Base-by-base conservation (phyloP, 2,797 vertebrate species). In the Acipenser ruthenus region DNA sequence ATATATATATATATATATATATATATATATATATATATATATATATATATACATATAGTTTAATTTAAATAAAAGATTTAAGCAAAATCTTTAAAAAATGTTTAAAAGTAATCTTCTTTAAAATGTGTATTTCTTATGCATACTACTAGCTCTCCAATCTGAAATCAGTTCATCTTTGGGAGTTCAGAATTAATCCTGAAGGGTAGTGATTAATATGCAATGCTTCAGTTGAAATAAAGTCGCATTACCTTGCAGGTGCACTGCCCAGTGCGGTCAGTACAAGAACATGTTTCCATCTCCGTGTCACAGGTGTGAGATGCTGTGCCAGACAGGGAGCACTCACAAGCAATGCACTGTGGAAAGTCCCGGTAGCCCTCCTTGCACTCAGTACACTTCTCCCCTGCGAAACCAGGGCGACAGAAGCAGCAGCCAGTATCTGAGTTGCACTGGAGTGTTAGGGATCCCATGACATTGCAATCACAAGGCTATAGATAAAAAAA, bases 171-270 rank as follows among this genome's bases (percentile, higher is more conserved):
- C 1, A 23, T 37, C 23, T 37, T 37, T 4, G 2, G 23, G 23
- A 4, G 23, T 37, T 37, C 23, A 37, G 2, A 37, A 37, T 37
- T 3, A 37, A 37, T 37, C 23, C 23, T 37, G 23, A 37, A 37
- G 23, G 23, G 23, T 37, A 3, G 23, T 37, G 23, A 37, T 37
- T 37, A 37, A 37, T 37, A 3, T 37, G 23, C 23, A 37, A 37
- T 0, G 23, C 23, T 37, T 37, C 23, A 37, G 23, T 4, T 37
- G 23, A 37, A 37, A 37, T 37, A 37, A 37, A 37, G 23, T 37
- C 13, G 12, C 63, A 71, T 37, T 84, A 99, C 96, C 95, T 96
- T 99, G 87, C 96, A 99, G 75, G 76, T 91, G 70, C 97, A 99
- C 49, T 93, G 93, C 10, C 95, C 96, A 0, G 86, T 94, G 2